Evolutionary conservation across 2,888 invertebrate species (phyloP), one percentile per base, ranked within the genome.

Genomic region (Rambutsinella grinnellia): DNA sequence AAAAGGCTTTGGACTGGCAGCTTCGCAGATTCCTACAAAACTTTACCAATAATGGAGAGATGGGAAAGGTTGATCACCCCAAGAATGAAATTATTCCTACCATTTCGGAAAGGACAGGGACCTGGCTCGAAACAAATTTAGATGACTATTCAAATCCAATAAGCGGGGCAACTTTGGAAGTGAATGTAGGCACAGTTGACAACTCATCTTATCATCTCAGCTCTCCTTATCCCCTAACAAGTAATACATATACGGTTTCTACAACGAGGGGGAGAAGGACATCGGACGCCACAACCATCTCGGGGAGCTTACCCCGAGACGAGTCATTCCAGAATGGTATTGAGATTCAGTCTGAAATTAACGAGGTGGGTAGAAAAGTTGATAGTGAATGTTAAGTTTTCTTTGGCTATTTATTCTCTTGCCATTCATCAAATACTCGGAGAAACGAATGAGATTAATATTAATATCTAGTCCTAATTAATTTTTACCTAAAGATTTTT

Each of bases 261-360:
- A 75, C 75, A 53, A 74, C 74, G 8, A 27, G 75, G 15, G 75
- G 68, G 26, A 68, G 75, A 15, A 78, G 67, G 62, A 75, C 77
- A 15, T 77, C 76, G 2, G 79, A 79, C 44, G 79, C 79, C 2
- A 79, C 79, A 1, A 79, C 79, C 1, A 77, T 79, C 27, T 79
- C 79, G 15, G 79, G 75, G 27, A 79, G 79, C 56, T 61, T 79
- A 36, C 79, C 79, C 3, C 54, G 79, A 17, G 79, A 79, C 28
- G 77, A 77, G 63, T 78, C 69, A 63, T 75, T 75, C 53, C 75
- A 75, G n/a, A 75, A 62, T 62, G 62, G 63, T 5, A 68, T 68
- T 17, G 75, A 75, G 47, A 75, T 75, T 51, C 75, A 75, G 15
- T 75, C 75, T 28, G 75, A 63, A 51, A 75, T 75, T 26, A 75